Conservation (phyloP, 2,113 vertebrate genomes). For the Ageneiosus marmoratus region DNA sequence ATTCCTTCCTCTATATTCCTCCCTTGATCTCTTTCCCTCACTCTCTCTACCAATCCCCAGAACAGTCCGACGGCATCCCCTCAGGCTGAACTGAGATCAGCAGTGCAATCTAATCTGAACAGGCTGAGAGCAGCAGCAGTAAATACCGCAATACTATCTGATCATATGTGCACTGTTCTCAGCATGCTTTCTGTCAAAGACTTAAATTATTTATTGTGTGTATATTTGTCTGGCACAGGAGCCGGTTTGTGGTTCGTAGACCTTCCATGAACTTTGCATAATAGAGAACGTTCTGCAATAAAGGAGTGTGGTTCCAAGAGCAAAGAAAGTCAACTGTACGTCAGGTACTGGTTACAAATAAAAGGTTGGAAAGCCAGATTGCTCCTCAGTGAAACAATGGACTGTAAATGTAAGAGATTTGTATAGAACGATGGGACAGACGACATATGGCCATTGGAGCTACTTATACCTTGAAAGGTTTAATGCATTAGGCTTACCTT, state of each 20-base stretch:
- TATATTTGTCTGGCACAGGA: background rate
- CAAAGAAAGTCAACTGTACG: background rate
- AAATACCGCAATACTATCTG: background rate
- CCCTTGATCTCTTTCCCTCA: background rate
- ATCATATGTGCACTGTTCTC: background rate
- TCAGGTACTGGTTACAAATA: constrained; percentile 10
- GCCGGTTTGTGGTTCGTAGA: background rate
- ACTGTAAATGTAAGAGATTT: background rate
- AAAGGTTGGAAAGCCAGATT: constrained; percentile 21
- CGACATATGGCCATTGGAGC: background rate
- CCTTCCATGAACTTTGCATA: background rate
- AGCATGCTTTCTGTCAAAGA: constrained; percentile 5
- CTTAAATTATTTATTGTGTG: constrained; percentile 8
- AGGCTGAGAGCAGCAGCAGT: background rate
- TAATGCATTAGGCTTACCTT: background rate
- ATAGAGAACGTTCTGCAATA: background rate
- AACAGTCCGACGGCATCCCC: background rate
- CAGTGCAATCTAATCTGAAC: background rate
- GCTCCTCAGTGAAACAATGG: background rate
- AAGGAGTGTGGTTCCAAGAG: background rate
- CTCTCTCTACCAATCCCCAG: background rate
- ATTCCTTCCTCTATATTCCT: background rate
- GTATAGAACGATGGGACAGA: constrained; percentile 1
- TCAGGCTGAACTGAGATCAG: constrained; percentile 12
- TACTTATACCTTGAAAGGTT: background rate